Base-by-base conservation (phyloP, 2,888 invertebrate genomes). In the Cataglyphis altisquamis region DNA sequence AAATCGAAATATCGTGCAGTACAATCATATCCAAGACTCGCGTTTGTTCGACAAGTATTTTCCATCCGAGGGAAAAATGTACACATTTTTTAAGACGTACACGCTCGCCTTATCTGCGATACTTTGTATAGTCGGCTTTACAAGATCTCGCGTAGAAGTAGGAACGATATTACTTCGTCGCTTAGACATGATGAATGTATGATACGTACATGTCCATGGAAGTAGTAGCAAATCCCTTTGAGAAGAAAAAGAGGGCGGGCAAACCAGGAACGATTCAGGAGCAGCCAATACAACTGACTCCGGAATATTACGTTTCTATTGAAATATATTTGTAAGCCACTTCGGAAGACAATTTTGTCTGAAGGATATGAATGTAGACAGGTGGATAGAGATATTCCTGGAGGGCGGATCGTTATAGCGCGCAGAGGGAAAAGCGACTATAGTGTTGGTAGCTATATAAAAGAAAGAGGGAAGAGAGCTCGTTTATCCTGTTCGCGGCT, bases 271-370 rank as follows among this genome's bases (percentile, higher is more conserved):
- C 85, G 82, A 78, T 87, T 85, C 86, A 63, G 55, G 81, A 83
- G 85, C 82, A 83, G 84, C 89, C 90, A 83, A 89, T 89, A 85
- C 75, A 68, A 67, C 62, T 60, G 25, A 78, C 41, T 75, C 64
- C 32, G 77, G 90, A 88, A 91, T 91, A 91, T 91, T 91, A 91
- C 91, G 87, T 85, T 84, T 89, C 89, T 88, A 91, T 91, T 90
- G 91, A 90, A 90, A 90, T 91, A 91, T 91, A 91, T 91, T 91
- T 91, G 91, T 91, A 90, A 91, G 89, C 91, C 90, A 91, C 91
- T 91, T 90, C 87, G 90, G 84, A 87, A 91, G 91, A 91, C 91
- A 91, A 91, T 91, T 91, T 91, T 87, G 86, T 83, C 84, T 80
- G 80, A 48, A 73, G 52, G 60, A 67, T 84, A 82, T 77, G 82